Evolutionary conservation across 2,888 invertebrate species (phyloP).

Genomic region (Dysmachus trigonus): DNA sequence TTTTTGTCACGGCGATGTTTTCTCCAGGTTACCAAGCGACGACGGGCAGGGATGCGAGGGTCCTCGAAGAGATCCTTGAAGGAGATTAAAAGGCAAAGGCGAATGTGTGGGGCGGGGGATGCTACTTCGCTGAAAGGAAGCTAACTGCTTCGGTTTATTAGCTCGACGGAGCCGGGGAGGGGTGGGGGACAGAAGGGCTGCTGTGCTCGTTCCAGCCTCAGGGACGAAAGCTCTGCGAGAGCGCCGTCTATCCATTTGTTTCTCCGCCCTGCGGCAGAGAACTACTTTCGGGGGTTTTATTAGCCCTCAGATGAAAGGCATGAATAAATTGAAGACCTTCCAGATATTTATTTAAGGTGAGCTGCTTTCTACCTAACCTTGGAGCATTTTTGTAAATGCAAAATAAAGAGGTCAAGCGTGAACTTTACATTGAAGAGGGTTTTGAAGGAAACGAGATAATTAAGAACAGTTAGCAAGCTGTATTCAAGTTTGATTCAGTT

Average conservation of each 20-base stretch:
- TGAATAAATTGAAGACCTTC: not conserved
- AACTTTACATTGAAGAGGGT: not conserved
- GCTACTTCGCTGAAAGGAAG: not conserved
- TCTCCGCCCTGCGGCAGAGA: not conserved
- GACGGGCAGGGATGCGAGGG: not conserved
- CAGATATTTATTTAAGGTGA: not conserved
- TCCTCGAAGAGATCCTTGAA: not conserved
- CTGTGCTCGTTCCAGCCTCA: not conserved
- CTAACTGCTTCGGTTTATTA: not conserved
- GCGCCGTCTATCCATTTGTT: not conserved
- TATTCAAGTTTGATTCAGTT: too few relatives aligned
- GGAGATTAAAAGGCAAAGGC: not conserved
- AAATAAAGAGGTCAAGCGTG: not conserved
- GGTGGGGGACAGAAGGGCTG: not conserved
- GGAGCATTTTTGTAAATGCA: not conserved
- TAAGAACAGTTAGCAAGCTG: too few relatives aligned
- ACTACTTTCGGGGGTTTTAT: not conserved
- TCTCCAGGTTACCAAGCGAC: not conserved
- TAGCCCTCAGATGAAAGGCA: not conserved
- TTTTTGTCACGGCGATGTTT: not conserved
- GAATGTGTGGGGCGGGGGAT: not conserved
- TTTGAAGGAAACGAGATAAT: not conserved
- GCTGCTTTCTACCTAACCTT: not conserved
- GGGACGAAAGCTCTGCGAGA: not conserved
- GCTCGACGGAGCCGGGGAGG: not conserved